A percentile compares a stretch with the other conserved stretches of the same genome.
phyloP scores from a whole-genome alignment of 2,888 invertebrate genomes.

The Sarcophaga subvicina region DNA sequence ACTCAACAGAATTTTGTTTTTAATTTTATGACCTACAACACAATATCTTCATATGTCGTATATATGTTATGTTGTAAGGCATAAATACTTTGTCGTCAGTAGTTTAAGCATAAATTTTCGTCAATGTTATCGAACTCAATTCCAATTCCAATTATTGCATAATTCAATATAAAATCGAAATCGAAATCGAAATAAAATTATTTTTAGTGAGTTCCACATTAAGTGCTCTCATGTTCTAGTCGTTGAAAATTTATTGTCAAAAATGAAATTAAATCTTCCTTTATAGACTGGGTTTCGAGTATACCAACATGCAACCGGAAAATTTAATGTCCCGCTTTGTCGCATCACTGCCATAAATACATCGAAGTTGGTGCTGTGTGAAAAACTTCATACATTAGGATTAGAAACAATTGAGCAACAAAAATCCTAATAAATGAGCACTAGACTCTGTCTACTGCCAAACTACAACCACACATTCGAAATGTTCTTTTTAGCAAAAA shows the following conservation, averaged over 20 bases:
- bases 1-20: too few relatives aligned
- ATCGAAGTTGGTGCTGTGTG: not conserved
- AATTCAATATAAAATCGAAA: too few relatives aligned
- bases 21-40: too few relatives aligned
- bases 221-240: not conserved
- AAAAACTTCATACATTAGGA: constrained; percentile 57
- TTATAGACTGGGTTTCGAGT: constrained; percentile 48
- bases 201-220: not conserved
- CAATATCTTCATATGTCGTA: too few relatives aligned
- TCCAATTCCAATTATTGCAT: too few relatives aligned
- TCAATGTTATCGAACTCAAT: too few relatives aligned
- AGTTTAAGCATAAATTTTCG: too few relatives aligned
- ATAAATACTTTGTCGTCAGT: too few relatives aligned
- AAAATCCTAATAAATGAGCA: constrained; percentile 61
- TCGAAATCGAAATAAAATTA: too few relatives aligned
- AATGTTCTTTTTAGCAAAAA: constrained; percentile 48
- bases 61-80: too few relatives aligned
- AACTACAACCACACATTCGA: constrained; percentile 30
- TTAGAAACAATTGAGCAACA: constrained; percentile 64
- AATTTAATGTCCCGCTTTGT: constrained; percentile 32
- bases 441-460: constrained; percentile 46
- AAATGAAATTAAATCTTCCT: constrained; percentile 12
- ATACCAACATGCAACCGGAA: constrained; percentile 42
- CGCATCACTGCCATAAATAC: constrained; percentile 21
- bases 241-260: constrained; percentile 12